Conservation (phyloP, 2,113 vertebrate species). For the Pandion haliaetus region DNA sequence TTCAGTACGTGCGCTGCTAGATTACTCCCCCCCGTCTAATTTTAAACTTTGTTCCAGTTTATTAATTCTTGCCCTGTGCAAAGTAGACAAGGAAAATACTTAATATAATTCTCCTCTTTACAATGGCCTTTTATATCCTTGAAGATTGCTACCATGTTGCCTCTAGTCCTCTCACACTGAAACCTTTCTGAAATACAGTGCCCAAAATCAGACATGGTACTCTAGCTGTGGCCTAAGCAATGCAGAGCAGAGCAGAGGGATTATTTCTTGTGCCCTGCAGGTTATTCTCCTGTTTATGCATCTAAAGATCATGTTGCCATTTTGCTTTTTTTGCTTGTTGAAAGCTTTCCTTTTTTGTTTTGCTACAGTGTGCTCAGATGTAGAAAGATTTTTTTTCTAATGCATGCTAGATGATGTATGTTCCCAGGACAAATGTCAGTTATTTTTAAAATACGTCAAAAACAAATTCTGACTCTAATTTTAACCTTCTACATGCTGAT, state of each 20-base stretch:
- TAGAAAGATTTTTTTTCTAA: neutral
- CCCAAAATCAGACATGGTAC: neutral
- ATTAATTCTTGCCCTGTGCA: neutral
- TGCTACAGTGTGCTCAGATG: neutral
- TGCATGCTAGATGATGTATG: neutral
- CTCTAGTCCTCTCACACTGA: neutral
- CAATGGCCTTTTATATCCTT: neutral
- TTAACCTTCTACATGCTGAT: constrained; percentile 42
- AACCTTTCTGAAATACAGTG: neutral
- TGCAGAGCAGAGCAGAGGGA: neutral
- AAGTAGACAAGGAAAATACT: neutral
- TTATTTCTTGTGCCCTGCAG: neutral
- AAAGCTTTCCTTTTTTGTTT: constrained; percentile 29
- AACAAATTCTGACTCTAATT: constrained; percentile 40
- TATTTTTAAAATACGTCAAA: constrained; percentile 52
- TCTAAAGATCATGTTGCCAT: neutral
- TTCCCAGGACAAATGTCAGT: constrained; percentile 54
- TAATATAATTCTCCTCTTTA: neutral
- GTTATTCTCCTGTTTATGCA: constrained; percentile 17
- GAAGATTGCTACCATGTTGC: neutral
- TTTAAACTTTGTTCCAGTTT: neutral
- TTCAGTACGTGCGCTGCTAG: neutral
- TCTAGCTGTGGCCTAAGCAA: neutral
- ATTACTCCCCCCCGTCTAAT: neutral
- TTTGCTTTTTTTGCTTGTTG: neutral